phyloP scores from a whole-genome alignment of 2,888 invertebrate genomes.

The Liodrosophila aerea region DNA sequence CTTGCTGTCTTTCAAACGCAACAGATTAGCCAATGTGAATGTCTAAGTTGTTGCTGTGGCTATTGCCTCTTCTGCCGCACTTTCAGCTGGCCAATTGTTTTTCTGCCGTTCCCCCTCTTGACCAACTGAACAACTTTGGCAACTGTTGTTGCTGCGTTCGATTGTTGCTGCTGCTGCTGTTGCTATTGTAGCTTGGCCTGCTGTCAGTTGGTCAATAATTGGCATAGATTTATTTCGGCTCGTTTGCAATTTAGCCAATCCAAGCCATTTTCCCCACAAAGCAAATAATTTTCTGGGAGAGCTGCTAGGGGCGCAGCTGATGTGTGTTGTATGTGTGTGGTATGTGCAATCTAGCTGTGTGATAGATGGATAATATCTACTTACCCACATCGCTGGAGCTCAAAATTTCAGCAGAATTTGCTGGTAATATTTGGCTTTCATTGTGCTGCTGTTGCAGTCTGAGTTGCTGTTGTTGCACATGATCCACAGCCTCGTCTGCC shows the following conservation, averaged over 20 bases:
- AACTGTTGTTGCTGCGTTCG: conserved; percentile 25
- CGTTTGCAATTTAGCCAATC: conserved; percentile 42
- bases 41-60: conserved; percentile 7
- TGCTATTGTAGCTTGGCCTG: conserved; percentile 31
- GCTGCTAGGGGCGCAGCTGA: conserved; percentile 44
- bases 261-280: conserved; percentile 42
- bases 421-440: conserved; percentile 57
- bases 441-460: conserved; percentile 35
- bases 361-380: conserved; percentile 37
- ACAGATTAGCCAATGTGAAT: conserved; percentile 68
- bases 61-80: conserved; percentile 64
- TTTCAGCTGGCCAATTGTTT: conserved; percentile 52
- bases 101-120: conserved; percentile 21
- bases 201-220: conserved; percentile 77
- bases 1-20: conserved; percentile 55
- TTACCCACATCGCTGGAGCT: conserved; percentile 71
- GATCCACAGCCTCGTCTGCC: conserved; percentile 18
- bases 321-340: conserved; percentile 24
- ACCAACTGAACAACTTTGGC: conserved; percentile 39
- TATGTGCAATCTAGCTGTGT: conserved; percentile 24
- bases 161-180: conserved; percentile 47
- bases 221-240: conserved; percentile 78
- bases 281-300: conserved; percentile 36
- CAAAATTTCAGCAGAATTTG: conserved; percentile 71
- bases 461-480: conserved; percentile 33